phyloP scores from a whole-genome alignment of 2,888 invertebrate genomes.

The Aromia moschata region DNA sequence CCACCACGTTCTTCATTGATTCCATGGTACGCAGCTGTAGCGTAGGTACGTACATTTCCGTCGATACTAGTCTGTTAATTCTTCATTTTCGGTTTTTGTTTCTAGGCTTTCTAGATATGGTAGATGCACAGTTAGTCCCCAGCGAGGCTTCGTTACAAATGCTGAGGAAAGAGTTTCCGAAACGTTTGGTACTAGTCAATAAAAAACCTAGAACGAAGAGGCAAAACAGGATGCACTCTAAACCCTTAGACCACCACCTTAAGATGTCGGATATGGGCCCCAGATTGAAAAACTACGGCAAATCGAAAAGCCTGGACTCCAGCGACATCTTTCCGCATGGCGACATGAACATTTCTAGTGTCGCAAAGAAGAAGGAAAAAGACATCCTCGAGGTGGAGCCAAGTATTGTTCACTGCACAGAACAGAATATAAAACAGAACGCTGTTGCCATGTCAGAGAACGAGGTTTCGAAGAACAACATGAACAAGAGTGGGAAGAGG shows the following conservation, averaged over 20 bases:
- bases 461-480: constrained; percentile 42
- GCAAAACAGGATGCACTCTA: constrained; percentile 45
- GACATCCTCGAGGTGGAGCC: constrained; percentile 54
- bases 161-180: constrained; percentile 78
- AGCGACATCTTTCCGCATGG: constrained; percentile 77
- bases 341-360: constrained; percentile 36
- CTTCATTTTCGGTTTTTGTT: neutral
- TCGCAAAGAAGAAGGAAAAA: constrained; percentile 49
- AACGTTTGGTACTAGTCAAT: constrained; percentile 80
- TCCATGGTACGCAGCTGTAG: constrained; percentile 87
- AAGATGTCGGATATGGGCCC: constrained; percentile 41
- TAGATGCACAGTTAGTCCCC: constrained; percentile 78
- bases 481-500: constrained; percentile 55
- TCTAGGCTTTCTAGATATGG: constrained; percentile 71
- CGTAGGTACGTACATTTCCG: constrained; percentile 69
- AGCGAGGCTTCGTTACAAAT: constrained; percentile 78
- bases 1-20: constrained; percentile 62
- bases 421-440: too few species aligned
- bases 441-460: constrained; percentile 24
- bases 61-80: neutral
- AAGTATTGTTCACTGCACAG: constrained; percentile 35
- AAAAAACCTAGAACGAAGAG: constrained; percentile 56
- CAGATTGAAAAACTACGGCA: constrained; percentile 71
- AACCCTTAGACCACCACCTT: constrained; percentile 41
- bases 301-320: constrained; percentile 86